Evolutionary conservation across 2,888 invertebrate species (phyloP).

Genomic region (Caradrina clavipalpis): DNA sequence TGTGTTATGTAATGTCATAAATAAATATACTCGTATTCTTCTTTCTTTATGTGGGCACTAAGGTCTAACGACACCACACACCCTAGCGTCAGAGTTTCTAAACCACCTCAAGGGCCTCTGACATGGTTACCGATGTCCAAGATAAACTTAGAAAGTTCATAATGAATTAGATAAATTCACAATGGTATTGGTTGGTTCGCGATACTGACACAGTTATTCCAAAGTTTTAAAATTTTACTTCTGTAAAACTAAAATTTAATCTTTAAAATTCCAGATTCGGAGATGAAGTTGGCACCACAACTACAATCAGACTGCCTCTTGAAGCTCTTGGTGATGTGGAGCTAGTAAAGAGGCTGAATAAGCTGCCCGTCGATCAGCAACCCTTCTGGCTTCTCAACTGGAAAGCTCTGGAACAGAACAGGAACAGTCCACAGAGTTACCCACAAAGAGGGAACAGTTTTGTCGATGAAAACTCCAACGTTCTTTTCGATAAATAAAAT

Average conservation of each 20-base stretch:
- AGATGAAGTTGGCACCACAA: constrained; percentile 60
- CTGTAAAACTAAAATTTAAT: background rate
- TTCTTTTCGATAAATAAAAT: constrained; percentile 9
- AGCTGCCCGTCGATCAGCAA: constrained; percentile 86
- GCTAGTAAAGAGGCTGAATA: constrained; percentile 90
- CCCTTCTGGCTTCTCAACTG: constrained; percentile 94
- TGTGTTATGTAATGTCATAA: too few species aligned
- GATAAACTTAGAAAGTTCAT: too few species aligned
- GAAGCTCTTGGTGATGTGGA: constrained; percentile 92
- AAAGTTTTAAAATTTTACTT: too few species aligned
- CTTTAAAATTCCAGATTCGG: constrained; percentile 73
- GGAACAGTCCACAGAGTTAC: constrained; percentile 77
- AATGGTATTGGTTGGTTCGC: too few species aligned
- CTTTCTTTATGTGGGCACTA: too few species aligned
- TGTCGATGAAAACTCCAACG: constrained; percentile 49
- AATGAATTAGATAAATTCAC: too few species aligned
- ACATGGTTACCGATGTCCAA: too few species aligned
- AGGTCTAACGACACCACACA: too few species aligned
- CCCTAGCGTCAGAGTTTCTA: too few species aligned
- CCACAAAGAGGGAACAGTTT: constrained; percentile 73
- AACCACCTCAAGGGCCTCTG: too few species aligned
- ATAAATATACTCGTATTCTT: too few species aligned
- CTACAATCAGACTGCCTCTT: constrained; percentile 89
- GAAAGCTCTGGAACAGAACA: constrained; percentile 91
- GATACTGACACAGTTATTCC: too few species aligned